Evolutionary conservation across 1,140 invertebrate genomes (phyloP), one percentile per base, ranked within the genome.

Genomic region (Pogonus chalceus): DNA sequence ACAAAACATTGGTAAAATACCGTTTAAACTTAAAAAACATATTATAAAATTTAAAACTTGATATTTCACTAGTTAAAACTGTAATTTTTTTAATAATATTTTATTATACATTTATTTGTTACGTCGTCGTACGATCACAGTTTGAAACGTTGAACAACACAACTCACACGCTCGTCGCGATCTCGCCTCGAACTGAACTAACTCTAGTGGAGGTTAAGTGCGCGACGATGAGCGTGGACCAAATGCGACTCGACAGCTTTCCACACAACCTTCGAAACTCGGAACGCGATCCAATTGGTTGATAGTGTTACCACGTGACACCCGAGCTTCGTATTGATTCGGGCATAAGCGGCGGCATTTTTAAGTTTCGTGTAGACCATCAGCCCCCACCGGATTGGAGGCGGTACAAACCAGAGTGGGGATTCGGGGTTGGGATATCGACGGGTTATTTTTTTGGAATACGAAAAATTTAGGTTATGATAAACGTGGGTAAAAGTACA

Each of bases 291-390:
- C 59, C 59, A 22, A 68, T 72, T 73, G 73, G 70, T 69, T 71
- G 67, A 68, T 57, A 61, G 60, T 62, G 67, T 58, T 62, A 63
- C 72, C 81, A 82, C 79, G 80, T 82, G 80, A 79, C 69, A 70
- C 35, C 52, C 58, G 60, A 66, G 74, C 71, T 71, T 72, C 74
- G 75, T 83, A 83, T 84, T 79, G 80, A 83, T 84, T 84, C 80
- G 79, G 76, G 78, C 75, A 76, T 76, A 60, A 57, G 79, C 80
- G 80, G 80, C 81, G 81, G 82, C 80, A 83, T 83, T 84, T 84
- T 83, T 84, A 82, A 84, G 78, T 83, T 83, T 73, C 62, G 60
- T 43, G 74, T 70, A 70, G 70, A 69, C 71, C 65, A 69, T 67
- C 63, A 63, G 49, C 57, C 56, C 51, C 58, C 58, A 43, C 56